These are phyloP conservation scores for Cyclopterus lumpus DNA, from an alignment of 2,797 vertebrate genomes.

Conservation along the genomic window DNA sequence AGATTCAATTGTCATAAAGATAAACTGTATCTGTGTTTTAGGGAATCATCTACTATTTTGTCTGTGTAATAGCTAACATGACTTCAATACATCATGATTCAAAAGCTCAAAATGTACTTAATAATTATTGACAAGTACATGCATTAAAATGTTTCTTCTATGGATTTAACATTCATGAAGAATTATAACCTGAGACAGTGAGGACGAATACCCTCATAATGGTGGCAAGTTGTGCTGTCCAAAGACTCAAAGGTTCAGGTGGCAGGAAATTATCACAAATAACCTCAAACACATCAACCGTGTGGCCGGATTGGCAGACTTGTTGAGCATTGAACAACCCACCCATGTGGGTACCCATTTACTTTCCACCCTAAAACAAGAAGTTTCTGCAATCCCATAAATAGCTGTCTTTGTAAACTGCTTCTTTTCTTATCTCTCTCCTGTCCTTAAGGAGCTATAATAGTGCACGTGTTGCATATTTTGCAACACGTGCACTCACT, in stretches of 20 bases:
- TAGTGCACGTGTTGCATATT: conserved; percentile 16
- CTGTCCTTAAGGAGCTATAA: neutral
- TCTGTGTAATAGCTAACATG: neutral
- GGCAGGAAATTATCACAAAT: conserved; percentile 53
- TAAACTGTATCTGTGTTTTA: too few species aligned
- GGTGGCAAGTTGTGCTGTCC: conserved; percentile 41
- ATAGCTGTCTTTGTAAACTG: neutral
- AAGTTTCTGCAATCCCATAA: neutral
- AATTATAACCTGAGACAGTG: conserved; percentile 23
- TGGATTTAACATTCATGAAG: conserved; percentile 1
- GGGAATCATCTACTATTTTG: neutral
- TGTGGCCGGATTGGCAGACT: neutral
- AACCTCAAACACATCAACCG: conserved; percentile 19
- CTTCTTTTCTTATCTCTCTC: neutral
- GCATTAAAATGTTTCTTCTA: conserved; percentile 18
- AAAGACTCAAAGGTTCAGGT: conserved; percentile 32
- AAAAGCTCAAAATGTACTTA: neutral
- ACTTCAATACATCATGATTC: neutral
- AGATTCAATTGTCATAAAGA: neutral
- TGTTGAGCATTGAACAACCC: neutral
- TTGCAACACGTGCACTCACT: conserved; percentile 28
- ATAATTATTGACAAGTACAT: conserved; percentile 4
- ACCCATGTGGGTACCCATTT: neutral
- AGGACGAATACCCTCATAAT: conserved; percentile 50
- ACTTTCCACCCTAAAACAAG: neutral